Evolutionary conservation across 2,888 invertebrate species (phyloP).

Genomic region (Dendrolimus pini): DNA sequence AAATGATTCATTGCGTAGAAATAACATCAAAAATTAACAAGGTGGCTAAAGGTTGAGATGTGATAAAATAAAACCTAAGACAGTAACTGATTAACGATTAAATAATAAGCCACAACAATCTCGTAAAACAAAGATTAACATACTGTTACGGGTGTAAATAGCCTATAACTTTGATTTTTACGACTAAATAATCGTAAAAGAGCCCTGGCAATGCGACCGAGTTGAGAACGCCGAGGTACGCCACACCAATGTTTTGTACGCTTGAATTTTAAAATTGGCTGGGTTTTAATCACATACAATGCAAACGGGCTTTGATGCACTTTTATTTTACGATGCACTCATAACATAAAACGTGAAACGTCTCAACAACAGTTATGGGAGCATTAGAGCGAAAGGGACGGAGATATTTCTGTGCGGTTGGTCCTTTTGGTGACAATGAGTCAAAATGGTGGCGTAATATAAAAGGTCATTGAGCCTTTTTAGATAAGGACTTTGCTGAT

Average conservation of each 20-base stretch:
- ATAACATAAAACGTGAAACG: slow-evolving; percentile 71
- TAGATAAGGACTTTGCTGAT: too few species aligned
- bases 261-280: slow-evolving; percentile 33
- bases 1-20: background rate
- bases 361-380: slow-evolving; percentile 64
- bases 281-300: slow-evolving; percentile 65
- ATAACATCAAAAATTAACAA: background rate
- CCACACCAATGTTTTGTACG: slow-evolving; percentile 5
- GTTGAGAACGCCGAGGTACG: slow-evolving; percentile 29
- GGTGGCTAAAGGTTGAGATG: slow-evolving; percentile 1
- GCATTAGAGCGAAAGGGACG: slow-evolving; percentile 36
- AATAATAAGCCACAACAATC: slow-evolving; percentile 70
- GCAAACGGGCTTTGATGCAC: slow-evolving; percentile 73
- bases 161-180: slow-evolving; percentile 78
- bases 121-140: slow-evolving; percentile 76
- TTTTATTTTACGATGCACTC: slow-evolving; percentile 73
- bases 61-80: slow-evolving; percentile 26
- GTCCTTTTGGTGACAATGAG: slow-evolving; percentile 6
- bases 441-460: slow-evolving; percentile 1
- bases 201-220: slow-evolving; percentile 54
- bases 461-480: too few species aligned
- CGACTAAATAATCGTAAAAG: slow-evolving; percentile 78
- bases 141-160: slow-evolving; percentile 75
- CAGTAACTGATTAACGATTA: slow-evolving; percentile 71
- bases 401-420: slow-evolving; percentile 8